Percentiles rank a stretch among this genome's conserved stretches.
These are phyloP conservation scores for Cancer borealis DNA, from an alignment of 2,888 invertebrate species.

Conservation along the genomic window DNA sequence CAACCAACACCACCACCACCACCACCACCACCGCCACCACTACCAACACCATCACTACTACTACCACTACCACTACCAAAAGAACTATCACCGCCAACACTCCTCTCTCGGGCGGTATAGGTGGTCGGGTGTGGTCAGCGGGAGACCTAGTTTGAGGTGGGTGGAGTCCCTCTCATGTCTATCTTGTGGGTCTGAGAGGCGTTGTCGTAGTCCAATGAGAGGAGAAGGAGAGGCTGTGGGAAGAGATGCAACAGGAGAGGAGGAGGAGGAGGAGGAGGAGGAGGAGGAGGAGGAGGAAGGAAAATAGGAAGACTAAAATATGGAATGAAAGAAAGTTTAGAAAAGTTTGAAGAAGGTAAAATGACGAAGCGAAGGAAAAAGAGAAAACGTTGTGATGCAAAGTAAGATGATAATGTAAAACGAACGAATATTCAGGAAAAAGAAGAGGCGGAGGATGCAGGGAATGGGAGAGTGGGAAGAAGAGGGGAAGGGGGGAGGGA, in stretches of 20 bases:
- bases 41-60: neutral
- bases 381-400: neutral
- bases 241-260: neutral
- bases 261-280: neutral
- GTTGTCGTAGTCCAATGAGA: neutral
- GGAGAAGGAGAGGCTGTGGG: neutral
- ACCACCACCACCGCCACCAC: neutral
- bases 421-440: neutral
- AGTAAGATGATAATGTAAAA: neutral
- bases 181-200: neutral
- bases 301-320: neutral
- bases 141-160: constrained; percentile 38
- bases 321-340: neutral
- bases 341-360: neutral
- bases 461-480: neutral
- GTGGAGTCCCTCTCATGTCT: neutral
- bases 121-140: constrained; percentile 25
- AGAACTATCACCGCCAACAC: no score
- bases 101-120: neutral
- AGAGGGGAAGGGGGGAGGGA: neutral
- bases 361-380: constrained; percentile 1
- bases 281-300: neutral
- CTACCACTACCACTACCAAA: no score
- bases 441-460: neutral
- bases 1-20: neutral